Conservation (phyloP, 2,113 vertebrate species). For the Nettapus auritus region DNA sequence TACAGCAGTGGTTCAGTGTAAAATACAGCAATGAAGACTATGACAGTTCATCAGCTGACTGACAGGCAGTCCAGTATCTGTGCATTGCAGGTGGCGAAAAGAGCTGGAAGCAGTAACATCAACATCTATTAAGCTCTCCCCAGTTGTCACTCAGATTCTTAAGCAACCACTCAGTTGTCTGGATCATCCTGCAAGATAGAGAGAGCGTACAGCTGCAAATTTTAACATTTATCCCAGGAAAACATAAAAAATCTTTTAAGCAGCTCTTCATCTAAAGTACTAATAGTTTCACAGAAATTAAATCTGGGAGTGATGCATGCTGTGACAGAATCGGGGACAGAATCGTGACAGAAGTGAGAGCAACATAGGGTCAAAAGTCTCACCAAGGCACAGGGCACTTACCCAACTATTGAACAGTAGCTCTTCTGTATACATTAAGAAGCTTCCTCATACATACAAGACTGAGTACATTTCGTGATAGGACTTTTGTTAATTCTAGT, state of each 20-base stretch:
- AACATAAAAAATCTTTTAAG: not conserved
- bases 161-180: constrained; percentile 29
- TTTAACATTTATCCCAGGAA: constrained; percentile 13
- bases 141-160: constrained; percentile 37
- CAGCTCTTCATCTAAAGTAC: not conserved
- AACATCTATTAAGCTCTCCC: constrained; percentile 48
- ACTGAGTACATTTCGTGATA: not conserved
- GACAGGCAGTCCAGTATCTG: constrained; percentile 59
- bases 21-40: not conserved
- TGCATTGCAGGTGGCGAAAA: constrained; percentile 48
- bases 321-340: not conserved
- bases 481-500: not conserved
- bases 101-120: constrained; percentile 37
- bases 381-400: not conserved
- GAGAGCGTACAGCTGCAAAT: not conserved
- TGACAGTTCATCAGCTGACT: constrained; percentile 36
- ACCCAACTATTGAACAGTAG: not conserved
- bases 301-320: not conserved
- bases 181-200: not conserved
- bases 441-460: not conserved
- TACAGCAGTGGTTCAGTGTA: not conserved
- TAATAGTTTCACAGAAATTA: not conserved
- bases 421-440: not conserved
- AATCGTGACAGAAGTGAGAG: not conserved
- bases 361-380: not conserved